phyloP scores from a whole-genome alignment of 2,888 invertebrate genomes.

The Torymus texanus region DNA sequence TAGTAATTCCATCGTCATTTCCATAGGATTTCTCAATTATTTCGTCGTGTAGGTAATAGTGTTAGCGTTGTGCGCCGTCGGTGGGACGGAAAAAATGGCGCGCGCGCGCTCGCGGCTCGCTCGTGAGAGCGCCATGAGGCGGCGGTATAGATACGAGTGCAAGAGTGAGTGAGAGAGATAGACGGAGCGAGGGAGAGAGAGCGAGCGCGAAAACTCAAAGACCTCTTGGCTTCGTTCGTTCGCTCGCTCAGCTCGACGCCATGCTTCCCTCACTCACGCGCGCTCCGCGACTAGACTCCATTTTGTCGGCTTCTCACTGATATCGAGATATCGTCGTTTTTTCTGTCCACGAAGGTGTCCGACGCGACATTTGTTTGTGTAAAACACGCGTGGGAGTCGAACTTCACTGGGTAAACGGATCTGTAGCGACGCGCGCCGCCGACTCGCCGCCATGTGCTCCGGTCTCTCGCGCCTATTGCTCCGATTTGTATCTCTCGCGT shows the following conservation, averaged over 20 bases:
- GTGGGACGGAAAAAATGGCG: slow-evolving; percentile 54
- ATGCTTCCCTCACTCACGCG: background rate
- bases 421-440: background rate
- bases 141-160: too few species aligned
- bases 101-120: slow-evolving; percentile 16
- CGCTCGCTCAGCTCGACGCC: slow-evolving; percentile 5
- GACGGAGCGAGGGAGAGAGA: slow-evolving; percentile 18
- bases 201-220: slow-evolving; percentile 46
- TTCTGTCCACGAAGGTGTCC: too few species aligned
- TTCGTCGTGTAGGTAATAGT: slow-evolving; percentile 72
- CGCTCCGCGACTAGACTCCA: background rate
- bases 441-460: slow-evolving; percentile 44
- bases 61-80: slow-evolving; percentile 73
- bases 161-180: slow-evolving; percentile 1
- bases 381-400: too few species aligned
- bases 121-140: background rate
- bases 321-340: too few species aligned
- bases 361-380: too few species aligned
- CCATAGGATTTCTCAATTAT: background rate
- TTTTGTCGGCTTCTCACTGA: too few species aligned
- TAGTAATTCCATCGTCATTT: too few species aligned
- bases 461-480: background rate
- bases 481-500: background rate
- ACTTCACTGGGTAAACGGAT: background rate
- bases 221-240: background rate